A percentile compares a stretch with the other conserved stretches of the same genome.
These are phyloP conservation scores for Actias luna DNA, from an alignment of 2,888 invertebrate genomes.

Conservation along the genomic window DNA sequence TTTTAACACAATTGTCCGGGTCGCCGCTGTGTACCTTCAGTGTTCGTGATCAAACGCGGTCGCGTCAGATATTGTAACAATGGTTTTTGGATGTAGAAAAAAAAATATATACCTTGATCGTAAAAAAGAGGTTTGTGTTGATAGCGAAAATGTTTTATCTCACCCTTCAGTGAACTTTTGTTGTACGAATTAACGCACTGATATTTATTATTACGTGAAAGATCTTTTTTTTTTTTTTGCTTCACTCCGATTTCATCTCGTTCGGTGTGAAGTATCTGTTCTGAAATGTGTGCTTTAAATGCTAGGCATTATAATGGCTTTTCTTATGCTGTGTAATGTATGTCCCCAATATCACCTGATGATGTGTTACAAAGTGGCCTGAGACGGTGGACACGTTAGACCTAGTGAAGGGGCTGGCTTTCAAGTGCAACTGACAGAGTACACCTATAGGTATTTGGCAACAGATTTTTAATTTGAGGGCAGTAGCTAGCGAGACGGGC, in stretches of 20 bases:
- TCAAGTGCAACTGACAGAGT: too few species aligned
- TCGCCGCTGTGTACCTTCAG: conserved; percentile 24
- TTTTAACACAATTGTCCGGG: conserved; percentile 47
- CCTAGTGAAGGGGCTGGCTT: too few species aligned
- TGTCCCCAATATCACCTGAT: too few species aligned
- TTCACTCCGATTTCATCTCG: neutral
- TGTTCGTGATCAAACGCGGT: conserved; percentile 57
- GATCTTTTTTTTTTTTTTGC: neutral
- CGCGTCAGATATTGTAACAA: conserved; percentile 50
- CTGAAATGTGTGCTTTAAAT: too few species aligned
- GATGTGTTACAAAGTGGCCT: too few species aligned
- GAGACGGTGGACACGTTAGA: too few species aligned
- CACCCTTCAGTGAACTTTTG: conserved; percentile 1
- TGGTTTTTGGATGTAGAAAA: conserved; percentile 5
- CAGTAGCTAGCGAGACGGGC: too few species aligned
- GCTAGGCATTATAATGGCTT: too few species aligned
- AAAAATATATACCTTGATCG: conserved; percentile 12
- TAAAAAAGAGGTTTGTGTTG: conserved; percentile 14
- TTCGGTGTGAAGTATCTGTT: too few species aligned
- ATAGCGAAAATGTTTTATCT: conserved; percentile 12
- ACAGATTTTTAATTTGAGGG: too few species aligned
- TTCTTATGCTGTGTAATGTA: too few species aligned
- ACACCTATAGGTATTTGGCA: too few species aligned
- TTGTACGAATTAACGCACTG: neutral
- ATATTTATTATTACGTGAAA: neutral